These are phyloP conservation scores for Gila robusta DNA, from an alignment of 2,797 vertebrate genomes.

Conservation along the genomic window DNA sequence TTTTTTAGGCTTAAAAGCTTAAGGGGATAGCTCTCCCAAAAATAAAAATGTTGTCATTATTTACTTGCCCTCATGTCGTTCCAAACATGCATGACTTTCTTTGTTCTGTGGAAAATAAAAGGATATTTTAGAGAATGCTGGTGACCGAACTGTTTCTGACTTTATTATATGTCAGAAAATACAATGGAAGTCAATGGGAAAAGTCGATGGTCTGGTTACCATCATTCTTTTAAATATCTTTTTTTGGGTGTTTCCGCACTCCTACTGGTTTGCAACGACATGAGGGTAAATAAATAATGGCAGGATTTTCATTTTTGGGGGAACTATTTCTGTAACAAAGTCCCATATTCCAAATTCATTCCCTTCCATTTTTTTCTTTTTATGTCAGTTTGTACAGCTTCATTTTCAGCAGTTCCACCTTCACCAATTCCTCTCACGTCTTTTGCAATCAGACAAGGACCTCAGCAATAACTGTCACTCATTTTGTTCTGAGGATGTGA, in stretches of 20 bases:
- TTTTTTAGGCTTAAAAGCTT: too few species aligned
- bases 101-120: not conserved
- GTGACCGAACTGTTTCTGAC: not conserved
- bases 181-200: not conserved
- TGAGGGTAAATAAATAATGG: not conserved
- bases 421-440: slow-evolving; percentile 18
- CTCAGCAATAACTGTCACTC: slow-evolving; percentile 10
- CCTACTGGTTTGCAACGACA: not conserved
- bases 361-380: not conserved
- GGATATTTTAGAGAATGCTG: not conserved
- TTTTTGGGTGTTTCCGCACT: not conserved
- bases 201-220: not conserved
- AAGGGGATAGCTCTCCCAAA: too few species aligned
- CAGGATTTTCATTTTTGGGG: not conserved
- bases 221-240: not conserved
- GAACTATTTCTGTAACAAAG: not conserved
- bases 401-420: not conserved
- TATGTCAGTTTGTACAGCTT: slow-evolving; percentile 22
- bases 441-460: slow-evolving; percentile 16
- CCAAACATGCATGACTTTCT: too few species aligned
- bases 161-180: not conserved
- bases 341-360: not conserved
- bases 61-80: too few species aligned
- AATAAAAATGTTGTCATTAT: too few species aligned
- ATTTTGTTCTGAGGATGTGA: slow-evolving; percentile 41